These are phyloP conservation scores for Actias luna DNA, from an alignment of 2,888 invertebrate genomes.

Conservation along the genomic window DNA sequence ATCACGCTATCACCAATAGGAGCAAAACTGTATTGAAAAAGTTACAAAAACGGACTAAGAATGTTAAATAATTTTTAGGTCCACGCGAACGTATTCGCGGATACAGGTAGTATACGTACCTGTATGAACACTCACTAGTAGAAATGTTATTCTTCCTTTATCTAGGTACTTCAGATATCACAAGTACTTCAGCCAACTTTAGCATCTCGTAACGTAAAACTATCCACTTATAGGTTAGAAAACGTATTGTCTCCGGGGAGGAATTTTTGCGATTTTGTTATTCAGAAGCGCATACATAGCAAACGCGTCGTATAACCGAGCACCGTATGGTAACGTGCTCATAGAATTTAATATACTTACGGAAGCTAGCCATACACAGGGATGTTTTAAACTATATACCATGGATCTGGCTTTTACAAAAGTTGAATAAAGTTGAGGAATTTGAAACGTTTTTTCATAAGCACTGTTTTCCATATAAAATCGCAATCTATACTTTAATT, in stretches of 20 bases:
- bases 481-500: too few relatives aligned
- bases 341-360: slow-evolving; percentile 48
- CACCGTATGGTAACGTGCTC: slow-evolving; percentile 36
- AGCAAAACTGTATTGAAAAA: too few relatives aligned
- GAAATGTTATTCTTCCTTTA: background rate
- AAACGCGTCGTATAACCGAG: slow-evolving; percentile 15
- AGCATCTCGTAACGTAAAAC: background rate
- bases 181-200: background rate
- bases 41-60: too few relatives aligned
- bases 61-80: too few relatives aligned
- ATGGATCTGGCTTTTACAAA: background rate
- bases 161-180: background rate
- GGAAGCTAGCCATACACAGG: background rate
- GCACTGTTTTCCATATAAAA: background rate
- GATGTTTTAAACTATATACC: background rate
- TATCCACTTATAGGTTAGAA: slow-evolving; percentile 6
- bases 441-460: background rate
- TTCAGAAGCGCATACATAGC: slow-evolving; percentile 12
- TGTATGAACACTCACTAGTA: background rate
- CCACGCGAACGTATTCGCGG: too few relatives aligned
- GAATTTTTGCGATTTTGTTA: slow-evolving; percentile 18
- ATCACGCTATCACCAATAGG: too few relatives aligned
- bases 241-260: slow-evolving; percentile 9
- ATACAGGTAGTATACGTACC: too few relatives aligned
- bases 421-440: background rate